Base-by-base conservation (phyloP, 2,797 vertebrate species). In the Muscicapa comitata region DNA sequence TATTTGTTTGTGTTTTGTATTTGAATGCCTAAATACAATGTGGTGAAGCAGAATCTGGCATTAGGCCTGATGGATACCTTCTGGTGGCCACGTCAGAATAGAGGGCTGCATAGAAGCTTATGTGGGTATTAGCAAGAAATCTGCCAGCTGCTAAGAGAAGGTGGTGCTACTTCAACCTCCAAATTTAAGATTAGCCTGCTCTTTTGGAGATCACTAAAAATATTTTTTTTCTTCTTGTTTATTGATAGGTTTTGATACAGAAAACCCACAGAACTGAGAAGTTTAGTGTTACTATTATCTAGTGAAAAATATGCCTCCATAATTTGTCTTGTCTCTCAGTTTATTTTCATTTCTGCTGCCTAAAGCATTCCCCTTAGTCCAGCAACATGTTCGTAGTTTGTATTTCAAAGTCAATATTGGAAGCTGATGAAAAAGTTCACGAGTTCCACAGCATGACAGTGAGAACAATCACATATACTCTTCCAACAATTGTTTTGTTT, bases 211-310 rank as follows among this genome's bases (percentile, higher is more conserved):
- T 54, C 6, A 43, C 6, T 20, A 40, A 68, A 59, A 51, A 7
- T 47, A 50, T 11, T 51, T 6, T 88, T 57, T 53, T 48, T 23
- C 1, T 38, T 62, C 66, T 74, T 58, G 1, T 43, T 71, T 3
- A 1, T 26, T 43, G 15, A 2, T 24, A 1, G 0, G n/a, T 54
- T 73, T 37, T 7, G 1, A 10, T 71, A 28, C 62, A 65, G 17
- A 81, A 82, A 87, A 28, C 9, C 2, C 14, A 58, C 10, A 25
- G 18, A 71, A 59, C 1, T 51, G 11, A 59, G 12, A 68, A 31
- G 10, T 21, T 86, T 59, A 31, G 24, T 35, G 7, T 38, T 65
- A 15, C 7, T 79, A 1, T 51, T 58, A 11, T 15, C 23, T 61
- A 26, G 29, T 54, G 35, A 92, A 76, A 71, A 90, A 81, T 18